Percentiles rank a stretch among this genome's conserved stretches.
These are phyloP conservation scores for Sminthurinus aureus DNA, from an alignment of 2,888 invertebrate genomes.

Conservation along the genomic window DNA sequence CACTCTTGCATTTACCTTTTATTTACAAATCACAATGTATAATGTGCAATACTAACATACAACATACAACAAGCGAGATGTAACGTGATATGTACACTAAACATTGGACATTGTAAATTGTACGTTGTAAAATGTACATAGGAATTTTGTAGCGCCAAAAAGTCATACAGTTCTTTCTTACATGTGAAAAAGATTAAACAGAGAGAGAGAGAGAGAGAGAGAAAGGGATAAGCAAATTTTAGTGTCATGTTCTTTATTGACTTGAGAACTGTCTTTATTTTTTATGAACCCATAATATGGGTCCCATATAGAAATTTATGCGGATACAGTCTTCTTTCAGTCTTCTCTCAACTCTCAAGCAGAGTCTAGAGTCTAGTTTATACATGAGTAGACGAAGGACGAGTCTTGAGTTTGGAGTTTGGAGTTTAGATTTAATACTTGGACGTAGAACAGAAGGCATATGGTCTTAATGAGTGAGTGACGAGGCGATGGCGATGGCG, in stretches of 20 bases:
- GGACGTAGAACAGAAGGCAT: slow-evolving; percentile 27
- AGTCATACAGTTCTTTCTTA: neutral
- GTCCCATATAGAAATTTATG: neutral
- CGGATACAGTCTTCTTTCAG: neutral
- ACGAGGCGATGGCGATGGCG: slow-evolving; percentile 1
- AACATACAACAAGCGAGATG: no score
- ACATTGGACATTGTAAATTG: neutral
- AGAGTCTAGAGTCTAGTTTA: neutral
- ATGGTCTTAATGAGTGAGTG: slow-evolving; percentile 1
- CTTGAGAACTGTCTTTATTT: no score
- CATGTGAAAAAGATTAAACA: neutral
- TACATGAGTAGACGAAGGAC: neutral
- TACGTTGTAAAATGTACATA: no score
- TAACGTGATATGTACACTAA: neutral
- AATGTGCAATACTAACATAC: no score
- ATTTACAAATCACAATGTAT: no score
- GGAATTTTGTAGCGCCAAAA: neutral
- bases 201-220: slow-evolving; percentile 3
- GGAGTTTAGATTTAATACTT: neutral
- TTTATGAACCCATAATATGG: no score
- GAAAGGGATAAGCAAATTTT: no score
- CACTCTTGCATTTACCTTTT: neutral
- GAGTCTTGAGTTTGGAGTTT: neutral
- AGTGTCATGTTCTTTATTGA: no score
- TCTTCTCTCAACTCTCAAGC: neutral